Base-by-base conservation (phyloP, 1,140 invertebrate genomes). In the Nasonia vitripennis region DNA sequence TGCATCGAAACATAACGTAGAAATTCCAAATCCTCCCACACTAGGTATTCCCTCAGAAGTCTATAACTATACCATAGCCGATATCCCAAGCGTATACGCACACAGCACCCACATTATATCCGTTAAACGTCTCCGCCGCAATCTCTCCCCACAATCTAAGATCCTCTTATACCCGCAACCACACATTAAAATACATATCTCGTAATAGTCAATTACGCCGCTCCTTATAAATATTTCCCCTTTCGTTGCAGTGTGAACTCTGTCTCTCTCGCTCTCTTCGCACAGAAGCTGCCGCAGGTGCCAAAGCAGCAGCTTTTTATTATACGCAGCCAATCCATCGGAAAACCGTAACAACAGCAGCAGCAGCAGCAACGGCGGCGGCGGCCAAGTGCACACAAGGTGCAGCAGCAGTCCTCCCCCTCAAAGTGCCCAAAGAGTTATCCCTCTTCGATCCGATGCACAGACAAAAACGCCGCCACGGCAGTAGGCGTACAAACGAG, bases 171-270 rank as follows among this genome's bases (percentile, higher is more conserved):
- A 37, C 5, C 5, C 55, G 55, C 5, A 45, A 45, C 41, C 41
- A 6, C 55, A 55, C 55, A 7, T 62, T 62, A 62, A 62, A 62
- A 62, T 62, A 62, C 17, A n/a, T 17, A 62, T 62, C 55, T 62
- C 17, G 7, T 62, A 62, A 62, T 62, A 62, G 55, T 62, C 55
- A 62, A 62, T 62, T 62, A 62, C 55, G 17, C 55, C 5, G 17
- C 55, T 62, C 17, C 55, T 62, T 62, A 62, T 62, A 62, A 62
- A 62, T 62, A 62, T 62, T 62, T 62, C 55, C 55, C 55, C 55
- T n/a, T 62, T 62, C 41, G 7, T 45, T 27, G 27, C 27, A 45
- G 41, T 45, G 41, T 45, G 41, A 45, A 45, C 34, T 37, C 34
- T 37, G 4, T 37, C 34, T 37, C 34, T 6, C 34, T 37, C 34